Base-by-base conservation (phyloP, 1,140 invertebrate genomes). In the Trichogramma pretiosum region DNA sequence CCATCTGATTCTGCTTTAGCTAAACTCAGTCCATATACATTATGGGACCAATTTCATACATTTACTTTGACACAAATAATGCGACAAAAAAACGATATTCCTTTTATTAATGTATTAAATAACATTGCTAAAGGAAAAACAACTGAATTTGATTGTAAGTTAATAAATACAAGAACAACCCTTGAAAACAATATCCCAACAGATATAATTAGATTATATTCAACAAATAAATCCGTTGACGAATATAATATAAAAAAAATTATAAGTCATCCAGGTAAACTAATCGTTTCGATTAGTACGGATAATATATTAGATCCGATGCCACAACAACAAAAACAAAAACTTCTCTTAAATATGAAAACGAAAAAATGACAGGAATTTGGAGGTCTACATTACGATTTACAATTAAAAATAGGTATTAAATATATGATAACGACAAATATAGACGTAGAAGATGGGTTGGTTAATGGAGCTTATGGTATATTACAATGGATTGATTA, bases 21-120 rank as follows among this genome's bases (percentile, higher is more conserved):
- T 39, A 36, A 24, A 16, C 19, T 24, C 41, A 40, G n/a, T 4
- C 34, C 10, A 40, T 44, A 42, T 41, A 16, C 40, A 22, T 49
- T 57, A 35, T 56, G 56, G 55, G 28, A 53, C 36, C 21, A 44
- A 38, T 59, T 58, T 41, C 14, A 53, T 36, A 53, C 50, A 46
- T 58, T 53, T 49, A 46, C 55, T 49, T 46, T 61, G 9, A 56
- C 48, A 14, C 46, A 50, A 53, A 53, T 61, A 32, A 56, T 61
- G 54, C 45, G 59, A 36, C 57, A 59, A 54, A 52, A 49, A 53
- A 46, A 58, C 43, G 53, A 60, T 24, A 33, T 26, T 40, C 4
- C 39, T 42, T 59, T 59, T 45, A 48, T 48, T 11, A 38, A 40
- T 32, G 51, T 53, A 14, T 46, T 61, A 32, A 58, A 53, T 43